These are phyloP conservation scores for Drosophila kambysellisi DNA, from an alignment of 2,888 invertebrate species.

Conservation along the genomic window DNA sequence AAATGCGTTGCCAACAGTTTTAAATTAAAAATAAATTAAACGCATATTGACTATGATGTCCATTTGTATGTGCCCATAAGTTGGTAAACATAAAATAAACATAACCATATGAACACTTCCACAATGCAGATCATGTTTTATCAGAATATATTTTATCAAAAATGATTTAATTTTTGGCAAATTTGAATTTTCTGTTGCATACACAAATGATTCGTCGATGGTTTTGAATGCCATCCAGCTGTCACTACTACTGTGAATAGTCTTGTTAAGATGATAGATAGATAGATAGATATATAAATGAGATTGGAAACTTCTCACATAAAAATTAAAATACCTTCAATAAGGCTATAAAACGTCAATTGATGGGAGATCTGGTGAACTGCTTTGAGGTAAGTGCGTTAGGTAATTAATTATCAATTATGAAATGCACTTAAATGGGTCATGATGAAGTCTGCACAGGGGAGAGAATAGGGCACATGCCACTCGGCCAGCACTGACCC, in stretches of 20 bases:
- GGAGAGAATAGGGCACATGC: slow-evolving; percentile 8
- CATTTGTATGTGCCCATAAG: neutral
- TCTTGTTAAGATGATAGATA: no score
- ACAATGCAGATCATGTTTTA: neutral
- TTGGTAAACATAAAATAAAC: neutral
- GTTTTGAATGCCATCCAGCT: neutral
- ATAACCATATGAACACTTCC: neutral
- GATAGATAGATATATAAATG: slow-evolving; percentile 10
- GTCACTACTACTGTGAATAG: neutral
- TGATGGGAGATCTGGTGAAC: slow-evolving; percentile 13
- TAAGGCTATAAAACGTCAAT: slow-evolving; percentile 33
- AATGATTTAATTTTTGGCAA: neutral
- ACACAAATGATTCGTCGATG: neutral
- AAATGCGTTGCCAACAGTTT: neutral
- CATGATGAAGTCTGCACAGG: slow-evolving; percentile 10
- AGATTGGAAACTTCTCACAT: neutral
- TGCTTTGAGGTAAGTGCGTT: slow-evolving; percentile 21
- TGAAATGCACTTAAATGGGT: slow-evolving; percentile 28
- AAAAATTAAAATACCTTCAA: neutral
- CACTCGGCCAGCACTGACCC: slow-evolving; percentile 33
- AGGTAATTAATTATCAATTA: slow-evolving; percentile 71
- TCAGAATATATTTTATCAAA: neutral
- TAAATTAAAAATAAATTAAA: neutral
- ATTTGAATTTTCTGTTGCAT: neutral
- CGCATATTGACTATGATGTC: neutral